Evolutionary conservation across 2,888 invertebrate species (phyloP), one percentile per base, ranked within the genome.

Genomic region (Caenorhabditis sulstoni): DNA sequence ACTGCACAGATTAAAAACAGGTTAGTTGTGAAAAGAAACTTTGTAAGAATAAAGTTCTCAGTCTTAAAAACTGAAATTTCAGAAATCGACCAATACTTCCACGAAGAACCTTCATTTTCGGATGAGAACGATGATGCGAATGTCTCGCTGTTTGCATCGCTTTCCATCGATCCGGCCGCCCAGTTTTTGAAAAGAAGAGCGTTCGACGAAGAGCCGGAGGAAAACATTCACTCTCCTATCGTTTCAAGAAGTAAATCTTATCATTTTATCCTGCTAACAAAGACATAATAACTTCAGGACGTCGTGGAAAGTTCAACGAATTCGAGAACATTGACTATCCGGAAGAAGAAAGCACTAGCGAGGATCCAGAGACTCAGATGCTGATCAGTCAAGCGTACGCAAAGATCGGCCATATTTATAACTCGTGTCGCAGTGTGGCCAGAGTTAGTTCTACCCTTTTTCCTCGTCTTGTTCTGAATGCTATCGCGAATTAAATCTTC

Each of bases 301-400:
- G 59, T 8, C 20, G 23, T 18, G 71, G 73, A 29, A 73, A 64
- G n/a, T 29, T 18, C n/a, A 29, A n/a, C 50, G 64, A 64, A 14
- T 73, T 64, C 22, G 58, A 73, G 18, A 73, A 64, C 41, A 35
- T 73, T 1, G 73, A 73, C n/a, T 58, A 64, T n/a, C 73, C 57
- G 9, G 58, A 64, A 12, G 73, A 64, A 12, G 58, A 73, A 22
- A 58, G 47, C 1, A 0, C 47, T 18, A 16, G 11, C n/a, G 64
- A 64, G 22, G 45, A 57, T 58, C 29, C 62, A 0, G 73, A 73
- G 22, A 55, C 62, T 3, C 53, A 65, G 22, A 47, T 44, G 35
- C 44, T 73, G 71, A 73, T 78, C 71, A 57, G 62, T 59, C 55
- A 73, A 66, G 78, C 78, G 66, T 73, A 66, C 47, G 37, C 41